These are phyloP conservation scores for Asbolus verrucosus DNA, from an alignment of 1,140 invertebrate genomes.

Conservation along the genomic window DNA sequence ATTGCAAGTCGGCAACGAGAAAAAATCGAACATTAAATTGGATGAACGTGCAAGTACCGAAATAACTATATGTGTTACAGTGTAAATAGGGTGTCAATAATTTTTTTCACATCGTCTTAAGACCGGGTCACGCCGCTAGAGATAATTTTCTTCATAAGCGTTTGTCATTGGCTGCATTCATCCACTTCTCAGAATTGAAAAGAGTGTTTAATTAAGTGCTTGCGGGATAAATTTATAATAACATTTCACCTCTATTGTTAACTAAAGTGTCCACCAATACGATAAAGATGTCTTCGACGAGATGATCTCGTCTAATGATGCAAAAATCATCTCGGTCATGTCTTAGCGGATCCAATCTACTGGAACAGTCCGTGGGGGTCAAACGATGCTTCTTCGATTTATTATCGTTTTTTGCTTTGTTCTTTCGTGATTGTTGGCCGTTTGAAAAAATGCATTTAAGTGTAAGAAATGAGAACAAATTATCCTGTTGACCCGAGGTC, in stretches of 20 bases:
- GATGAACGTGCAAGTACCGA: slow-evolving; percentile 22
- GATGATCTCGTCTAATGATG: no score
- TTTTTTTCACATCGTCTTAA: slow-evolving; percentile 1
- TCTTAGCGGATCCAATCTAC: no score
- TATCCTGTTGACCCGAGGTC: no score
- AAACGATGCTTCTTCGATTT: no score
- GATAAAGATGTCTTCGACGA: slow-evolving; percentile 5
- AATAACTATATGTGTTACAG: slow-evolving; percentile 19
- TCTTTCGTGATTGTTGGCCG: no score
- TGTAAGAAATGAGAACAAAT: no score
- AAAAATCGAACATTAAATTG: slow-evolving; percentile 8
- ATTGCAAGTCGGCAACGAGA: no score
- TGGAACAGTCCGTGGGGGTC: no score
- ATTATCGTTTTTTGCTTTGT: no score
- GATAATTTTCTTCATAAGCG: no score
- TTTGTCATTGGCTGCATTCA: not conserved
- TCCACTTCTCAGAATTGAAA: slow-evolving; percentile 5
- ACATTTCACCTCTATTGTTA: slow-evolving; percentile 17
- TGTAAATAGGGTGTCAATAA: slow-evolving; percentile 27
- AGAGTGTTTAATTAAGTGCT: slow-evolving; percentile 18
- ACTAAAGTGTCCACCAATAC: slow-evolving; percentile 12
- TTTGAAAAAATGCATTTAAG: no score
- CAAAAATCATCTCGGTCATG: no score
- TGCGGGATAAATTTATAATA: not conserved
- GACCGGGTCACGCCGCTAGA: not conserved